A percentile compares a stretch with the other conserved stretches of the same genome.
Conservation (phyloP, 2,113 vertebrate species). For the Petromus typicus region DNA sequence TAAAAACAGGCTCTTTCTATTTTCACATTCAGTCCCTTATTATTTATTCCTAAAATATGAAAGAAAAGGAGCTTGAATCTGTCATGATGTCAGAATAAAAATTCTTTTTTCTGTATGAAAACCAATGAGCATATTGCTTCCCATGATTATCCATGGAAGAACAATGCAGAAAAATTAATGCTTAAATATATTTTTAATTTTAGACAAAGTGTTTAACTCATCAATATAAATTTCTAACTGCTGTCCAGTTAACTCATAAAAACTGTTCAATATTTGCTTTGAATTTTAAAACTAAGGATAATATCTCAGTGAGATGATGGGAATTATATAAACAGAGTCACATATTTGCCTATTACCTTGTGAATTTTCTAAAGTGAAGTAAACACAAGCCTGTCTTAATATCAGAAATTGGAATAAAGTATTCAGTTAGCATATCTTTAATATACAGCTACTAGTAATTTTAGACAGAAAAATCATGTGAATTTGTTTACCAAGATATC, state of each 20-base stretch:
- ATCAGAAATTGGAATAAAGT: background rate
- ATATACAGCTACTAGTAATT: background rate
- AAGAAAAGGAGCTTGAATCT: background rate
- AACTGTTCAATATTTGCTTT: background rate
- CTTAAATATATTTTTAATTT: background rate
- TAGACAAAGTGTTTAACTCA: slow-evolving; percentile 22
- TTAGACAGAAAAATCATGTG: background rate
- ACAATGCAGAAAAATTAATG: background rate
- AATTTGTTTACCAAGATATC: slow-evolving; percentile 11
- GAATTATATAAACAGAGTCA: background rate
- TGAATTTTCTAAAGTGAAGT: background rate
- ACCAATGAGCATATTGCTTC: background rate
- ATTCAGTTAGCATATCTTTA: background rate
- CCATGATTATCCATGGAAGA: slow-evolving; percentile 4
- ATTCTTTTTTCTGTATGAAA: slow-evolving; percentile 22
- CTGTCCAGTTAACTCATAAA: background rate
- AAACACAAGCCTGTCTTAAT: background rate
- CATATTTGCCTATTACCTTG: background rate
- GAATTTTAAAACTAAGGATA: background rate
- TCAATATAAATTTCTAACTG: background rate
- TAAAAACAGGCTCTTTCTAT: background rate
- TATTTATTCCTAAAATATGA: background rate
- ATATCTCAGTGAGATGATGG: background rate
- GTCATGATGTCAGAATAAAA: background rate
- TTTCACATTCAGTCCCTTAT: background rate